These are phyloP conservation scores for Heptranchias perlo DNA, from an alignment of 2,113 vertebrate species.

Conservation along the genomic window DNA sequence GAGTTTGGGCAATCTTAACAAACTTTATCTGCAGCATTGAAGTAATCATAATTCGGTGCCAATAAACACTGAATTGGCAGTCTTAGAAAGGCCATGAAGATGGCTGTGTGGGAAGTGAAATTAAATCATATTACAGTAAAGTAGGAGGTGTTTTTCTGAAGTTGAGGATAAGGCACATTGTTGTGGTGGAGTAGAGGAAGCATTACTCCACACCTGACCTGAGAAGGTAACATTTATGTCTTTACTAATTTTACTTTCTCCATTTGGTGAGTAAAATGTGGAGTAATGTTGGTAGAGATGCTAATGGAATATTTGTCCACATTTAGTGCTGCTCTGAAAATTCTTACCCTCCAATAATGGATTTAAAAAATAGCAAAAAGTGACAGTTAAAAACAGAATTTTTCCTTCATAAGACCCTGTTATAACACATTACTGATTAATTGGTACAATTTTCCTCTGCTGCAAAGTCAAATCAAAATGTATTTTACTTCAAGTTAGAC, in stretches of 20 bases:
- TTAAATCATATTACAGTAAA: neutral
- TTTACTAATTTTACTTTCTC: neutral
- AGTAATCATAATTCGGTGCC: neutral
- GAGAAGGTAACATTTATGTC: neutral
- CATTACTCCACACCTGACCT: constrained; percentile 2
- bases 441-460: too few relatives aligned
- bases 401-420: neutral
- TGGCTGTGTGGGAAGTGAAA: constrained; percentile 29
- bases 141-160: constrained; percentile 29
- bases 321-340: neutral
- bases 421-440: too few relatives aligned
- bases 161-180: neutral
- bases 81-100: neutral
- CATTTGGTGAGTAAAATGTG: neutral
- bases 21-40: constrained; percentile 18
- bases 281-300: neutral
- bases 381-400: neutral
- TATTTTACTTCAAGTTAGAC: too few relatives aligned
- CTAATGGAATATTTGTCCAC: neutral
- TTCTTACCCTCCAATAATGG: neutral
- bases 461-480: too few relatives aligned
- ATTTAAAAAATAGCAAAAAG: neutral
- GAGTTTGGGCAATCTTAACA: neutral
- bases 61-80: neutral
- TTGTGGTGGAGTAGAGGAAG: neutral